A percentile compares a stretch with the other conserved stretches of the same genome.
Conservation (phyloP, 2,113 vertebrate genomes). For the Damaliscus lunatus region DNA sequence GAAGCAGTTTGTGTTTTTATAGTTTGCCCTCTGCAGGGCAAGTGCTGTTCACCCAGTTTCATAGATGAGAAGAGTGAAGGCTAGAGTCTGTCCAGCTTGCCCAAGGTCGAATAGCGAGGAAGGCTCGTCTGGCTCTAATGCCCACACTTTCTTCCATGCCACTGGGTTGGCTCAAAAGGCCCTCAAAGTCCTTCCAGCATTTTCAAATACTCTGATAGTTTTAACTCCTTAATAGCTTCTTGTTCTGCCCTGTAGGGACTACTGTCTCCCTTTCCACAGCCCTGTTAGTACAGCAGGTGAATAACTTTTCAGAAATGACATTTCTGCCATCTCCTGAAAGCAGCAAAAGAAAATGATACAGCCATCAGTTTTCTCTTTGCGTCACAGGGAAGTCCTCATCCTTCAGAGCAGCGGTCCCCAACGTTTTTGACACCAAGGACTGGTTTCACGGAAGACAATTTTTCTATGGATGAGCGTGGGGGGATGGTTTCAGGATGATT, state of each 20-base stretch:
- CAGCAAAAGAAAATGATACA: neutral
- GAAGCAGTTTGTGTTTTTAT: constrained; percentile 30
- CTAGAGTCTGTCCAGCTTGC: neutral
- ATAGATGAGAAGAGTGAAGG: constrained; percentile 24
- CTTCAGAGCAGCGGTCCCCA: neutral
- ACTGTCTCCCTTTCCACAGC: neutral
- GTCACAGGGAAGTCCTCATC: neutral
- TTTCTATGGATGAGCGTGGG: neutral
- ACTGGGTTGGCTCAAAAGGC: neutral
- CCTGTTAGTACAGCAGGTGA: neutral
- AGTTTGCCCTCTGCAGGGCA: constrained; percentile 25
- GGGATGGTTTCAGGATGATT: neutral
- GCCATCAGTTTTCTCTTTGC: neutral
- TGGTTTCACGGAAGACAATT: neutral
- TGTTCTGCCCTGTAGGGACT: neutral
- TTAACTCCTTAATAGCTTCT: neutral
- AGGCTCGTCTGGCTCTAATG: constrained; percentile 21
- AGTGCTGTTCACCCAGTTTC: neutral
- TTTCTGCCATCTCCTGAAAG: neutral
- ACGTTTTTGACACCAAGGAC: neutral
- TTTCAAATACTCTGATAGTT: neutral
- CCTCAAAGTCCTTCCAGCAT: neutral
- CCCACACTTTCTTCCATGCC: constrained; percentile 13
- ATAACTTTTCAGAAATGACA: neutral
- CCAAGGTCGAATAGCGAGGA: constrained; percentile 38